A percentile compares a stretch with the other conserved stretches of the same genome.
phyloP scores from a whole-genome alignment of 2,888 invertebrate species.

The Cyrtodaria siliqua region DNA sequence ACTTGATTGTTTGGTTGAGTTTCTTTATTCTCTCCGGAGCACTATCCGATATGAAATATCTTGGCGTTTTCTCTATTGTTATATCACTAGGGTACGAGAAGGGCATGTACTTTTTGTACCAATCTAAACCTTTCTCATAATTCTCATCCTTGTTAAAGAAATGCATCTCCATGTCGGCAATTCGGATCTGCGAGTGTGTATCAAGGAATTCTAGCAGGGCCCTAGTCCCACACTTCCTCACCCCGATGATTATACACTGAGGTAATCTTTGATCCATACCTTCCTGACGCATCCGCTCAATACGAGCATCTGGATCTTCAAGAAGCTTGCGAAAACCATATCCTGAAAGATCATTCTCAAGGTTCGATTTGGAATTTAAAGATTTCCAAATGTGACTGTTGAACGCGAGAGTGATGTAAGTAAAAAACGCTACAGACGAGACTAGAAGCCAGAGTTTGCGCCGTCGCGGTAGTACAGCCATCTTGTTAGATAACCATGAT shows the following conservation, averaged over 20 bases:
- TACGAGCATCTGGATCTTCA: conserved; percentile 64
- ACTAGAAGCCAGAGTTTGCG: conserved; percentile 65
- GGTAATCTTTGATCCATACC: conserved; percentile 82
- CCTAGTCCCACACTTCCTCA: conserved; percentile 86
- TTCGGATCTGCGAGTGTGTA: conserved; percentile 91
- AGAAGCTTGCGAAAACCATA: conserved; percentile 69
- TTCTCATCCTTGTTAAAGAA: conserved; percentile 96
- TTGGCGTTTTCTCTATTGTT: conserved; percentile 98
- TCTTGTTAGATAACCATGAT: background rate
- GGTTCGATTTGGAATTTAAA: conserved; percentile 39
- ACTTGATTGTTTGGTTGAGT: conserved; percentile 96
- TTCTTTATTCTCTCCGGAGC: conserved; percentile 97
- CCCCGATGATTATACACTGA: conserved; percentile 86
- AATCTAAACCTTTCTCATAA: conserved; percentile 96
- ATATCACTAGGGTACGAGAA: conserved; percentile 96
- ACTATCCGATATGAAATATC: conserved; percentile 98
- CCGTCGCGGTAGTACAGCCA: conserved; percentile 28
- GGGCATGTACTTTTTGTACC: conserved; percentile 96
- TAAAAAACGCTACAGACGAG: conserved; percentile 48
- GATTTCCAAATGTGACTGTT: conserved; percentile 64
- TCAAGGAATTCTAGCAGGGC: conserved; percentile 86
- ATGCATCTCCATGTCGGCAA: conserved; percentile 98
- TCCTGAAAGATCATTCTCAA: conserved; percentile 46
- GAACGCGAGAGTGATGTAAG: conserved; percentile 67
- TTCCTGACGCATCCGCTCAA: conserved; percentile 51